Base-by-base conservation (phyloP, 2,888 invertebrate genomes). In the Mylabris sibirica region DNA sequence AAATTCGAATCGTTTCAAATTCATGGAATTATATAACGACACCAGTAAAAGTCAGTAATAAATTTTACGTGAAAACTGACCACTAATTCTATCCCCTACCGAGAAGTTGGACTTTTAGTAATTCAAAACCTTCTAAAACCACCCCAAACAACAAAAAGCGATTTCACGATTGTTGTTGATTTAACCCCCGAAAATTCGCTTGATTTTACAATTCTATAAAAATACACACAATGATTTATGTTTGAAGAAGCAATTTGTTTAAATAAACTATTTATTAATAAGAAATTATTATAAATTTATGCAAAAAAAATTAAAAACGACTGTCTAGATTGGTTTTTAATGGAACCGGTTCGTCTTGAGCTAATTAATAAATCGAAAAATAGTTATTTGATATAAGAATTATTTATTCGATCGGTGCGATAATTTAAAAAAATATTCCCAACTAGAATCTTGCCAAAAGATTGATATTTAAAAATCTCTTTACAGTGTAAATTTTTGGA, bases 291-390 rank as follows among this genome's bases (percentile, higher is more conserved):
- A 4, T 57, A 57, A 57, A 57, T 57, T 57, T 57, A 57, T 57
- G 57, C 57, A n/a, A 57, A 57, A 57, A 26, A 57, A 57, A 26
- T 24, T n/a, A n/a, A 57, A 26, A 24, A 57, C 11, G 11, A 1
- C 57, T 14, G 57, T 24, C 57, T 57, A 14, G 26, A 57, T 57
- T 57, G 20, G 24, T 24, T 57, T 26, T 57, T 24, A 53, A n/a
- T n/a, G 26, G 22, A 57, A 24, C 57, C 24, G 57, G 24, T 57
- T 26, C 26, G 26, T 57, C 14, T 57, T 14, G 12, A 26, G 57
- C 57, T 57, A 57, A 57, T 57, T 57, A 57, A 26, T 57, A 57
- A 57, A 57, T 57, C 57, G 26, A 49, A 26, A 26, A 57, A 57
- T 57, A n/a, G n/a, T 57, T 26, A 57, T 26, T 57, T 57, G 57